Percentiles rank a stretch among this genome's conserved stretches.
Conservation (phyloP, 2,797 vertebrate genomes). For the Falco rusticolus region DNA sequence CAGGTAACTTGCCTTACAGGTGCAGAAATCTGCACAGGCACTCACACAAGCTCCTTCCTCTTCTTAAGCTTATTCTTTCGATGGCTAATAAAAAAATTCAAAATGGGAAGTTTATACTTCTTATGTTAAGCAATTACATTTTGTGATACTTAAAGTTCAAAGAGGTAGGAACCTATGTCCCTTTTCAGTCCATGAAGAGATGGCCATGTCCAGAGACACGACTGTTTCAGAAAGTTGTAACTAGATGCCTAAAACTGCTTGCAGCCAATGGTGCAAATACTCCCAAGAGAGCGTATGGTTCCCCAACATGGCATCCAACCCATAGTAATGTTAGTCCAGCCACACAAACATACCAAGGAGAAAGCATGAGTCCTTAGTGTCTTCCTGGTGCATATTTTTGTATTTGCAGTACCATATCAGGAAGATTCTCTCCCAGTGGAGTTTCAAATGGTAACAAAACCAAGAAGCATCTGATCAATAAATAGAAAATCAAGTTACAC, state of each 20-base stretch:
- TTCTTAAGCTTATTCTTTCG: not conserved
- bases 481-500: constrained; percentile 72
- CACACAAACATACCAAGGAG: not conserved
- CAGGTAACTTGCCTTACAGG: not conserved
- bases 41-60: not conserved
- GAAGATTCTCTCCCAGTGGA: not conserved
- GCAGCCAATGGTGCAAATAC: not conserved
- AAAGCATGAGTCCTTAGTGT: not conserved
- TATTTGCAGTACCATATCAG: not conserved
- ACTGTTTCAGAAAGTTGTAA: not conserved
- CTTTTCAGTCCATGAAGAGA: not conserved
- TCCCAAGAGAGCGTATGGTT: not conserved
- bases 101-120: not conserved
- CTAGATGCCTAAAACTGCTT: not conserved
- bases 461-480: constrained; percentile 70
- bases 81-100: not conserved
- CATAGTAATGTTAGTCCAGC: not conserved
- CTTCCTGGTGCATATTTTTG: not conserved
- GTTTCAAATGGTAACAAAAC: constrained; percentile 52
- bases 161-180: not conserved
- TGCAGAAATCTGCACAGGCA: not conserved
- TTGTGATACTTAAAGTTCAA: not conserved
- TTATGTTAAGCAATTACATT: not conserved
- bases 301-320: not conserved
- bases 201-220: not conserved